These are phyloP conservation scores for Tachycineta bicolor DNA, from an alignment of 2,113 vertebrate genomes.

Conservation along the genomic window DNA sequence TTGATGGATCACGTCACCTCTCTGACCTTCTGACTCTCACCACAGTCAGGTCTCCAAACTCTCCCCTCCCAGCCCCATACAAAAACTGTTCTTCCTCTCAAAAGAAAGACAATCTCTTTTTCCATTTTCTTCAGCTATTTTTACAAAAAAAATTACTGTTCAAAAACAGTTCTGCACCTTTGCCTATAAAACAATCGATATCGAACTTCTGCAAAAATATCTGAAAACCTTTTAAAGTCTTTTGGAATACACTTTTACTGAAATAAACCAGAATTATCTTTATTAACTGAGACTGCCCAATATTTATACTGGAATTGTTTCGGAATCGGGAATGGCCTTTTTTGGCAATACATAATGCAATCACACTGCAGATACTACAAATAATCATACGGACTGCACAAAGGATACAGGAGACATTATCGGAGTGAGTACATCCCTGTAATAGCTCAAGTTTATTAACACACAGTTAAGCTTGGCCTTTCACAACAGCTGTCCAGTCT, in stretches of 20 bases:
- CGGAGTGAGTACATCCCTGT: neutral
- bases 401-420: neutral
- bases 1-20: rapidly evolving
- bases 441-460: neutral
- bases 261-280: neutral
- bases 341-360: neutral
- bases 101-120: neutral
- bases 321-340: neutral
- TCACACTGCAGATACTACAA: neutral
- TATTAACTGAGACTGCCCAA: neutral
- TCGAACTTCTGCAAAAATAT: neutral
- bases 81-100: neutral
- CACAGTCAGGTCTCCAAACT: neutral
- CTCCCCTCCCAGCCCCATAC: neutral
- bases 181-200: neutral
- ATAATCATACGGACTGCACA: neutral
- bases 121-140: neutral
- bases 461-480: neutral
- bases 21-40: neutral
- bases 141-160: neutral
- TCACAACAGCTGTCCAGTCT: neutral
- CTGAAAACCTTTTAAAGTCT: neutral
- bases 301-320: neutral
- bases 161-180: neutral
- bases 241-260: neutral